Base-by-base conservation (phyloP, 2,113 vertebrate genomes). In the Caranx melampygus region DNA sequence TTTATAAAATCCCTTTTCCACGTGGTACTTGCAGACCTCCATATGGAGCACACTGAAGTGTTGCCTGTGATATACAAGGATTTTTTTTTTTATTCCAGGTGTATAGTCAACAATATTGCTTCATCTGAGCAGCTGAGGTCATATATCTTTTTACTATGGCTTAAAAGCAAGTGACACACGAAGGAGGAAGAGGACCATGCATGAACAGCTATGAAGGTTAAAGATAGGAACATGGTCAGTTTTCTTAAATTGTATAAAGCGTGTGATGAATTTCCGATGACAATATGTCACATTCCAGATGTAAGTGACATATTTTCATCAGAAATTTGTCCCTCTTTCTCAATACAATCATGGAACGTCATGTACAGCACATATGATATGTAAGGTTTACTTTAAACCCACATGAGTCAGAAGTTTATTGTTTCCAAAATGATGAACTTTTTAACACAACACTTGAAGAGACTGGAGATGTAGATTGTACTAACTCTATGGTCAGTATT, bases 1-100 rank as follows among this genome's bases (percentile, higher is more conserved):
- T 72, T 71, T 15, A 67, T 58, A 49, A 72, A 85, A 72, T 58
- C 5, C 12, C 8, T 63, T 68, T 42, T 52, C 4, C 5, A 44
- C n/a, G 26, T 4, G 7, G 14, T 44, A 52, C 34, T 79, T 64
- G 68, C 9, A 68, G 10, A 57, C 42, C 42, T 64, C 15, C 20
- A 51, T 52, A 34, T 58, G n/a, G 5, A 57, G 13, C 5, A 9
- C 15, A 21, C 2, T 20, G 21, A 47, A 62, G 45, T 60, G 21
- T 68, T 57, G 3, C 18, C 44, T 42, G 34, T 68, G 35, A 35
- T 31, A 21, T 37, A 42, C 2, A 10, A 10, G 6, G 12, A 2
- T 2, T 31, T 20, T 21, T 51, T 66, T 11, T 55, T 18, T 59
- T 16, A 45, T 57, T 42, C 6, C 4, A 59, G 15, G 18, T 21